These are phyloP conservation scores for Verasper variegatus DNA, from an alignment of 2,113 vertebrate genomes.

Conservation along the genomic window DNA sequence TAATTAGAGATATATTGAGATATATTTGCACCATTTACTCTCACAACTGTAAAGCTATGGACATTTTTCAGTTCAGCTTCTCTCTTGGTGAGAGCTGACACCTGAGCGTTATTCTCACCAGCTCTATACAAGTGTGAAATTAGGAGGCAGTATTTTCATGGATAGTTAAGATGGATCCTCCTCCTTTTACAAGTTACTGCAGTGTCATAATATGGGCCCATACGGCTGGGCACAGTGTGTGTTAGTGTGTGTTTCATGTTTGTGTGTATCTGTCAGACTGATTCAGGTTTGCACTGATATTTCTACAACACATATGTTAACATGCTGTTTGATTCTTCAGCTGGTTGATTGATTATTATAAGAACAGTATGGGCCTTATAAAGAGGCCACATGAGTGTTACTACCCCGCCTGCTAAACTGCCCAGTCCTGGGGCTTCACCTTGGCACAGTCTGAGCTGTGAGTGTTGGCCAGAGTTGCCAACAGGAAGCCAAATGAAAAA, in stretches of 20 bases:
- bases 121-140: too few species aligned
- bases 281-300: neutral
- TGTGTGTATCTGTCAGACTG: neutral
- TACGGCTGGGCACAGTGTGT: neutral
- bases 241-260: neutral
- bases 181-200: neutral
- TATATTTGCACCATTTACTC: neutral
- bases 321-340: neutral
- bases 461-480: slow-evolving; percentile 52
- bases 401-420: slow-evolving; percentile 14
- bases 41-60: neutral
- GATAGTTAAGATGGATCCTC: neutral
- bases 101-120: too few species aligned
- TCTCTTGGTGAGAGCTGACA: too few species aligned
- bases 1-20: neutral
- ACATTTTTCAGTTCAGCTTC: too few species aligned
- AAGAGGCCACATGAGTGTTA: slow-evolving; percentile 9
- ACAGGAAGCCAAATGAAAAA: slow-evolving; percentile 66
- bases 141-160: too few species aligned
- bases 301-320: neutral
- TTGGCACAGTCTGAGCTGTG: slow-evolving; percentile 50
- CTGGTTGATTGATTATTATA: slow-evolving; percentile 9
- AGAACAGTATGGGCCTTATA: slow-evolving; percentile 1
- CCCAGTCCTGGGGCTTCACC: slow-evolving; percentile 23
- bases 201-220: neutral